Evolutionary conservation across 2,797 vertebrate species (phyloP).

Genomic region (Pteronotus mesoamericanus): DNA sequence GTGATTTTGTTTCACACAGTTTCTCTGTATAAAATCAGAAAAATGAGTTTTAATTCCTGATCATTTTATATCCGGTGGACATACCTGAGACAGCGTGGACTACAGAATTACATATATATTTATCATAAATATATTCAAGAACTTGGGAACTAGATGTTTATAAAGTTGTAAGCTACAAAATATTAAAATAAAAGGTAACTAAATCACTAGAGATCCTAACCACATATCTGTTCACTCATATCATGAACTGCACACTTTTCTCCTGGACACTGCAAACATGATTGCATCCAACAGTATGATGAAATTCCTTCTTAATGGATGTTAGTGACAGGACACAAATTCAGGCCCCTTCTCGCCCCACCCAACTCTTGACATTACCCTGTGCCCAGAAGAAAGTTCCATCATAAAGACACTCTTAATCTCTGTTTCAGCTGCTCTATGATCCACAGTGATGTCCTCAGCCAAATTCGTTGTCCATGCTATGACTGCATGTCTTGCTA

Average conservation of each 20-base stretch:
- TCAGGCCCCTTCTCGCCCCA: not conserved
- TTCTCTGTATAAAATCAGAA: not conserved
- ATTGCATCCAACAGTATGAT: not conserved
- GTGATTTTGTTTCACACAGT: not conserved
- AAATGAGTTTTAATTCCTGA: not conserved
- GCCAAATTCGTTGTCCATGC: not conserved
- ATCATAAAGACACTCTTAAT: not conserved
- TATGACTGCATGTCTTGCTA: not conserved
- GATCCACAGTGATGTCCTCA: not conserved
- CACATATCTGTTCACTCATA: not conserved
- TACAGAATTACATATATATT: not conserved
- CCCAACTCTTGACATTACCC: not conserved
- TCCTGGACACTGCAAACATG: not conserved
- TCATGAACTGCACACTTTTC: fast-evolving
- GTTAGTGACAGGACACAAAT: not conserved
- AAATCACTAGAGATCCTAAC: not conserved
- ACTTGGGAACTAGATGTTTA: not conserved
- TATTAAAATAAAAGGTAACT: not conserved
- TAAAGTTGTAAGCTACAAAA: not conserved
- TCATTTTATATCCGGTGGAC: not conserved
- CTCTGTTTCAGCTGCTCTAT: not conserved
- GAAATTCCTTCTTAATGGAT: not conserved
- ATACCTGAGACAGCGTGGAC: not conserved
- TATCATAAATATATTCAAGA: not conserved
- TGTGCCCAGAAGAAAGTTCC: not conserved